These are phyloP conservation scores for Zoanthus sansibaricus DNA, from an alignment of 92 coral and sea anemone species.

Conservation along the genomic window DNA sequence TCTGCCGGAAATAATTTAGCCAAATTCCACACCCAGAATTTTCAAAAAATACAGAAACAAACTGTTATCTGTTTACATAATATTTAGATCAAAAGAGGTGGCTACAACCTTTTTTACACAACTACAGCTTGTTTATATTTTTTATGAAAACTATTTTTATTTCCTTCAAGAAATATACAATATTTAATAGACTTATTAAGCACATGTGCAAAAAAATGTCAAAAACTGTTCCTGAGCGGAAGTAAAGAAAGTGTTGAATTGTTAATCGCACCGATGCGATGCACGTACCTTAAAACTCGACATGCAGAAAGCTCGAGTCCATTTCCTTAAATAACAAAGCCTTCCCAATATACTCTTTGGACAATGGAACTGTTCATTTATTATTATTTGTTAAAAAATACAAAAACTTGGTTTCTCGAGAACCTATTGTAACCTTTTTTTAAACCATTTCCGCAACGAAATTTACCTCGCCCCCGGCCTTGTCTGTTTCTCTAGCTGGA, in stretches of 20 bases:
- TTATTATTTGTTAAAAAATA: too few relatives aligned
- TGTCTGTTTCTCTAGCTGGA: too few relatives aligned
- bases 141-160: too few relatives aligned
- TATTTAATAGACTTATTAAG: neutral
- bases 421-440: too few relatives aligned
- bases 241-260: neutral
- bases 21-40: conserved; percentile 15
- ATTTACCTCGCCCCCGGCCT: too few relatives aligned
- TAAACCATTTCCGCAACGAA: too few relatives aligned
- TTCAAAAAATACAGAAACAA: neutral
- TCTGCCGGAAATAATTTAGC: conserved; percentile 4
- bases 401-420: too few relatives aligned
- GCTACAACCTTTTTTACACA: too few relatives aligned
- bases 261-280: neutral
- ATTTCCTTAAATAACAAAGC: neutral
- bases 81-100: too few relatives aligned
- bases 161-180: neutral
- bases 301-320: neutral
- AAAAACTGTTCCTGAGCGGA: neutral
- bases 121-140: too few relatives aligned
- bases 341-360: neutral
- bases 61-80: too few relatives aligned
- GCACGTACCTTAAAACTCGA: neutral
- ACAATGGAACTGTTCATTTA: neutral
- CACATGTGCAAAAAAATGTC: neutral